phyloP scores from a whole-genome alignment of 2,113 vertebrate genomes.

The Bos javanicus region DNA sequence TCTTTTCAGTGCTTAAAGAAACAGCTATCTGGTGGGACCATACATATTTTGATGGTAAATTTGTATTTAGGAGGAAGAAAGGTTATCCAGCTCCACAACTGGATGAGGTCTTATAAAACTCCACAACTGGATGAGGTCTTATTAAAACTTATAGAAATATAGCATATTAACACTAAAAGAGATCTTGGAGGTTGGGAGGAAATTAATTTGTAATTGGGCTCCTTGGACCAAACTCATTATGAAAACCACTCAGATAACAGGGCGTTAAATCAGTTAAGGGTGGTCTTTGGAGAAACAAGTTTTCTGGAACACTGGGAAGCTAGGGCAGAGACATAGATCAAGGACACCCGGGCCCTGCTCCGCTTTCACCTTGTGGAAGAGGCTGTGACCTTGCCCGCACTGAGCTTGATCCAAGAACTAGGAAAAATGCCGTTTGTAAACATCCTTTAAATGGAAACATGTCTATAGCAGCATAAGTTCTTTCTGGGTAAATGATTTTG shows the following conservation, averaged over 20 bases:
- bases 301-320: background rate
- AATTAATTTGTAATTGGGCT: background rate
- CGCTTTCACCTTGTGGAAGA: background rate
- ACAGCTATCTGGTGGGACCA: background rate
- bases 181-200: background rate
- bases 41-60: background rate
- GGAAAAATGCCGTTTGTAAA: background rate
- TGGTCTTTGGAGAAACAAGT: background rate
- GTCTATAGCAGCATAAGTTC: background rate
- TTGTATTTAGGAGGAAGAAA: background rate
- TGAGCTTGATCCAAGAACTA: background rate
- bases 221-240: background rate
- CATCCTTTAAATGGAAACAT: background rate
- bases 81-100: background rate
- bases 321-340: background rate
- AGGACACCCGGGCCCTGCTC: background rate
- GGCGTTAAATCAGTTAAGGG: background rate
- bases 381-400: background rate
- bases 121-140: background rate
- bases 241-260: background rate
- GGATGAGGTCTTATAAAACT: background rate
- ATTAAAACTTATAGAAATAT: background rate
- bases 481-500: background rate
- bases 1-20: background rate
- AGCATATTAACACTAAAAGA: background rate